Base-by-base conservation (phyloP, 2,797 vertebrate species). In the Gymnoscopelus microlampas region DNA sequence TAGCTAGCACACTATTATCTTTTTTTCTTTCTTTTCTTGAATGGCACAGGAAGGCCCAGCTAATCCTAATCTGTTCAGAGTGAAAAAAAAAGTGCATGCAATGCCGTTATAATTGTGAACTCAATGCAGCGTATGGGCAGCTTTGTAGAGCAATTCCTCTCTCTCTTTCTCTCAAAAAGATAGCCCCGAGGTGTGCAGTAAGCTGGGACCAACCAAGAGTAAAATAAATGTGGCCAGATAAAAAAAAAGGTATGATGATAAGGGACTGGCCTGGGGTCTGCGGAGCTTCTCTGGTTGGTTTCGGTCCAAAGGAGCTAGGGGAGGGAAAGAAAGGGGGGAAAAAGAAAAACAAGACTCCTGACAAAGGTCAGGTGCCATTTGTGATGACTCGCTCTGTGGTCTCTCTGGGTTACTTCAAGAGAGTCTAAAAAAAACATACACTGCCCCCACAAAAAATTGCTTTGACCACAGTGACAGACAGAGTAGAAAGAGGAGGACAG, bases 351-450 rank as follows among this genome's bases (percentile, higher is more conserved):
- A 63, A 50, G 24, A 77, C 76, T 57, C 51, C 62, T 77, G 73
- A 51, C 71, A 76, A 73, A 76, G 86, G 53, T 71, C 63, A 53
- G 73, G 51, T 13, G 76, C 64, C 58, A 78, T 71, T 62, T 75
- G 68, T 73, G 14, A 48, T 85, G 85, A 85, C 69, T 85, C 77
- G 87, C 67, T 69, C 79, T 60, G 63, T 59, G 63, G 74, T 71
- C 74, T 67, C 64, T 70, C 61, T 3, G 26, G 26, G 2, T 29
- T 29, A 29, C 2, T 29, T 2, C 26, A 29, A 29, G 26, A 29
- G 15, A 51, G 50, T n/a, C 13, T 14, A 51, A 14, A 6, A 14
- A 6, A 51, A 2, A 13, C 15, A n/a, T 9, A 7, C 9, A 53
- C 51, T 53, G 51, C 15, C 14, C 51, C 8, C 51, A 6, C 29